Base-by-base conservation (phyloP, 2,888 invertebrate genomes). In the Zygaena filipendulae region DNA sequence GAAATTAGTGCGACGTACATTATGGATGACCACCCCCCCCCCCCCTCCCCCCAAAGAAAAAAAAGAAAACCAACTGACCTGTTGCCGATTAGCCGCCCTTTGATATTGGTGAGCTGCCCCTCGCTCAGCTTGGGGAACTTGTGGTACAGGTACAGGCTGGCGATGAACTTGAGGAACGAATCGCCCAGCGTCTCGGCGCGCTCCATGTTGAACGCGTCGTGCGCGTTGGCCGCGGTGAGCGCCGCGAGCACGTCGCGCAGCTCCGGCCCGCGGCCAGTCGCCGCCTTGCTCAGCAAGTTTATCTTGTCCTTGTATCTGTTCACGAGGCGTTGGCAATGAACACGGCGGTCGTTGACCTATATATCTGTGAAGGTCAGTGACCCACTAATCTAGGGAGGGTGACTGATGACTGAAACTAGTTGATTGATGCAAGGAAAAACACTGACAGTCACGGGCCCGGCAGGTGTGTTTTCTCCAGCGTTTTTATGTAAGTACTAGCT, bases 161-260 rank as follows among this genome's bases (percentile, higher is more conserved):
- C 81, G 2, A 88, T 85, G 45, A 87, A 89, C 68, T 97, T 96
- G 4, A 97, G 71, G 60, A 91, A 91, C 0, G 94, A 89, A 59
- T 97, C 96, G 0, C 96, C 97, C 3, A 97, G 81, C 0, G 92
- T 92, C 64, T 96, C 95, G 8, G 89, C 70, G 2, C 94, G 74
- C 55, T 97, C 96, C 43, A 92, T 61, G 54, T 92, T 84, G 39
- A 94, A 86, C 3, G 84, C 82, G 49, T 96, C 95, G 36, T 86
- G 81, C 0, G 90, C 85, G 33, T 84, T 84, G 18, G 87, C 85
- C 1, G 88, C 81, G 0, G 92, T 92, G 1, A 95, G 53, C 0
- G 92, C 89, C 52, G 84, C 59, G 19, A 81, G 49, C 1, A 83
- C 42, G 28, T 77, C 77, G 0, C 66, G 54, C 4, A 82, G 49